phyloP scores from a whole-genome alignment of 1,140 invertebrate genomes.

The Dermatophagoides farinae region DNA sequence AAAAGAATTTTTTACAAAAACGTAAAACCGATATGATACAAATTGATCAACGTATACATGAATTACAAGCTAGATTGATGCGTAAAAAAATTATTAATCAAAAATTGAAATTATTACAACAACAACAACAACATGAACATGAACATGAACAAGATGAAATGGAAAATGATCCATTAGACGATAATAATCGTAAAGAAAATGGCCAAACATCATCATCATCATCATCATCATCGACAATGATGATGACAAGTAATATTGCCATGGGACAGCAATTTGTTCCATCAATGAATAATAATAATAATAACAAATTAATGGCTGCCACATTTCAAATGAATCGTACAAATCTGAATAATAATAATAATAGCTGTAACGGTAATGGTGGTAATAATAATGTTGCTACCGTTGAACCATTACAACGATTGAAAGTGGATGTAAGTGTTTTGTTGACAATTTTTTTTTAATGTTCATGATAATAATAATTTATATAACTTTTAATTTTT shows the following conservation, averaged over 20 bases:
- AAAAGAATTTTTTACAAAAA: constrained; percentile 60
- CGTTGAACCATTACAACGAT: constrained; percentile 70
- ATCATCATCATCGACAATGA: too few relatives aligned
- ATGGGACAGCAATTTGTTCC: too few relatives aligned
- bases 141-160: constrained; percentile 43
- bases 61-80: constrained; percentile 70
- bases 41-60: constrained; percentile 76
- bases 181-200: constrained; percentile 21
- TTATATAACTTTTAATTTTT: constrained; percentile 27
- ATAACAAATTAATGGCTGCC: too few relatives aligned
- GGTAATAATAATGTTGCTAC: constrained; percentile 40
- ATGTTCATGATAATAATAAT: constrained; percentile 18
- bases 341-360: too few relatives aligned
- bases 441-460: too few relatives aligned
- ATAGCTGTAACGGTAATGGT: background rate
- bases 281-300: too few relatives aligned
- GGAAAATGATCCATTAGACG: constrained; percentile 22
- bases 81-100: constrained; percentile 63
- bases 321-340: too few relatives aligned
- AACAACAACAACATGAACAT: too few relatives aligned
- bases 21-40: constrained; percentile 68
- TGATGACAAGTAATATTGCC: too few relatives aligned
- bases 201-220: too few relatives aligned
- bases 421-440: constrained; percentile 23
- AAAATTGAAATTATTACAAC: constrained; percentile 37